Conservation (phyloP, 2,797 vertebrate species). For the Mormyrops boulengeri region DNA sequence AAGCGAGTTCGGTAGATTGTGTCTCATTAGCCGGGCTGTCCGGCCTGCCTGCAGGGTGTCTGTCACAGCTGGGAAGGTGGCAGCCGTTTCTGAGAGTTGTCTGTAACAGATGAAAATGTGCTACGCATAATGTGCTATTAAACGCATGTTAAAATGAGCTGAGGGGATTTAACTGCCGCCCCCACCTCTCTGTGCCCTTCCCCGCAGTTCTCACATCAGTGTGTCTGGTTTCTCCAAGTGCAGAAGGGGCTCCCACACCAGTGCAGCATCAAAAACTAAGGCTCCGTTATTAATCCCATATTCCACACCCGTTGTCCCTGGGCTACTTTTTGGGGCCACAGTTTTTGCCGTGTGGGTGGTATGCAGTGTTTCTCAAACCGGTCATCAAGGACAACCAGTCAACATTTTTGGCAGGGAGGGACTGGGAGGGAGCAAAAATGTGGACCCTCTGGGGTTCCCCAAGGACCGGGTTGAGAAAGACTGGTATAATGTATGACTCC, state of each 20-base stretch:
- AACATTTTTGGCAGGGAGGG: neutral
- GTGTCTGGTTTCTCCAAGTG: neutral
- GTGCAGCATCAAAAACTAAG: neutral
- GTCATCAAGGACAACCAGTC: neutral
- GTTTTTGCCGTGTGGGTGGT: neutral
- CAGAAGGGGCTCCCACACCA: neutral
- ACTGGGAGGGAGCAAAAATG: neutral
- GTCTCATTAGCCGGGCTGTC: neutral
- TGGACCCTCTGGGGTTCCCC: neutral
- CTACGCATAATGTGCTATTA: neutral
- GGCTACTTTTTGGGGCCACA: neutral
- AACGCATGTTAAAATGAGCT: neutral
- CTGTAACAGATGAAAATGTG: neutral
- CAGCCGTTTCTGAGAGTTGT: neutral
- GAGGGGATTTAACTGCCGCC: neutral
- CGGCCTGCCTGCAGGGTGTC: neutral
- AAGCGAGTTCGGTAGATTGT: neutral
- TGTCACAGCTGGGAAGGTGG: neutral
- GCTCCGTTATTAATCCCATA: neutral
- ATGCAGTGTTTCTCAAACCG: too few relatives aligned
- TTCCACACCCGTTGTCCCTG: neutral
- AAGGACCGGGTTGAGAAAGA: neutral
- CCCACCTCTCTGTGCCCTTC: neutral
- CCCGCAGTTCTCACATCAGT: neutral
- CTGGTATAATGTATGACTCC: conserved; percentile 2